These are phyloP conservation scores for Cranoglanis bouderius DNA, from an alignment of 2,113 vertebrate genomes.

Conservation along the genomic window DNA sequence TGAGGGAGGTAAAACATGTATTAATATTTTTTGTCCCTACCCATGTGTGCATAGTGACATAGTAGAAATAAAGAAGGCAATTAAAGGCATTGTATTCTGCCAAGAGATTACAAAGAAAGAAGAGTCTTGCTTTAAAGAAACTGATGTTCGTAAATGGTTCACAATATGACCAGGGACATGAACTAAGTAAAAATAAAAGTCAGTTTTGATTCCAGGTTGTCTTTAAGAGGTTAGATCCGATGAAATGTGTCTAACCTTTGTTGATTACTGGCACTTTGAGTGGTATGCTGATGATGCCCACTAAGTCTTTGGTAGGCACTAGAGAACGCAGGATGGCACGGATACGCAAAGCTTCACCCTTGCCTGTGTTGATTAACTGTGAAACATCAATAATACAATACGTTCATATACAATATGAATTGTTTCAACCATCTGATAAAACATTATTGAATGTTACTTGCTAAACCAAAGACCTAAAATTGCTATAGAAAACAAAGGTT, in stretches of 20 bases:
- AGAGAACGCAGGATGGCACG: conserved; percentile 94
- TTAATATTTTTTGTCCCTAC: not conserved
- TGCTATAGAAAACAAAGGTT: not conserved
- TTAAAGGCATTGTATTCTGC: not conserved
- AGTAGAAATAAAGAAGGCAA: not conserved
- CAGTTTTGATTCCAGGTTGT: not conserved
- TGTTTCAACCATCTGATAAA: not conserved
- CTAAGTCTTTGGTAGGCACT: conserved; percentile 91
- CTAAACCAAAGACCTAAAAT: not conserved
- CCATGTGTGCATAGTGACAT: not conserved
- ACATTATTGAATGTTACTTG: not conserved
- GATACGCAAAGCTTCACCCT: conserved; percentile 95
- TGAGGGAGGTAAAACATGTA: not conserved
- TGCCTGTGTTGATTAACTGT: conserved; percentile 95
- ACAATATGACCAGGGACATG: not conserved
- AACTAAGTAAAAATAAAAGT: not conserved
- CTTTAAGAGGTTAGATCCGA: not conserved
- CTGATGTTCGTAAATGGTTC: not conserved
- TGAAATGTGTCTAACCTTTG: conserved; percentile 80
- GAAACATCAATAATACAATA: conserved; percentile 33
- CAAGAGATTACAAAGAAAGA: not conserved
- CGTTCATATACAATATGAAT: not conserved
- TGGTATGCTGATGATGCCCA: conserved; percentile 95
- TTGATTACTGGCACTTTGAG: conserved; percentile 88
- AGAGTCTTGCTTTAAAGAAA: not conserved